phyloP scores from a whole-genome alignment of 2,113 vertebrate genomes.

The Gallinago media region DNA sequence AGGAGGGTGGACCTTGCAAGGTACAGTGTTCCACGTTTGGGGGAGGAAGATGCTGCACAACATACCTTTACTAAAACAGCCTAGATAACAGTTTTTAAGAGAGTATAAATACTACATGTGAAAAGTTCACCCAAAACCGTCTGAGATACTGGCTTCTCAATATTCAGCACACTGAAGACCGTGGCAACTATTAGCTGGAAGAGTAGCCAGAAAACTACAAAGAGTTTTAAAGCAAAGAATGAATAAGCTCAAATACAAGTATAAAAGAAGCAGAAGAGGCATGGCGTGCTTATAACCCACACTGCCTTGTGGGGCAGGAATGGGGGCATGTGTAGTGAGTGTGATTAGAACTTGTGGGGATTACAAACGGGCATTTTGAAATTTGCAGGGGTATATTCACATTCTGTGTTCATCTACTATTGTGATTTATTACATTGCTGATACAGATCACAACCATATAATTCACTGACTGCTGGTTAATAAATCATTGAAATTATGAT shows the following conservation, averaged over 20 bases:
- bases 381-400: background rate
- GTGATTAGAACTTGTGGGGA: background rate
- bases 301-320: background rate
- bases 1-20: background rate
- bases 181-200: background rate
- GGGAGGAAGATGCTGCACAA: background rate
- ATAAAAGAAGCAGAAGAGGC: background rate
- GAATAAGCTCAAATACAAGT: background rate
- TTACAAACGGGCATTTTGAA: background rate
- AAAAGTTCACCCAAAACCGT: background rate
- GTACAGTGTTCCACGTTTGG: background rate
- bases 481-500: background rate
- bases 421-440: background rate
- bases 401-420: background rate
- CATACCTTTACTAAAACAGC: background rate
- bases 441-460: background rate
- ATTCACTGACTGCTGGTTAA: background rate
- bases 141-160: background rate
- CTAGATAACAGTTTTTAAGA: background rate
- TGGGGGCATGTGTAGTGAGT: rapidly evolving
- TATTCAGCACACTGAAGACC: background rate
- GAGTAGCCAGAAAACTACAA: background rate
- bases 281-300: background rate
- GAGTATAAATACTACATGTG: rapidly evolving
- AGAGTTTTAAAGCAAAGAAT: background rate